phyloP scores from a whole-genome alignment of 2,113 vertebrate genomes.

The Brienomyrus brachyistius region DNA sequence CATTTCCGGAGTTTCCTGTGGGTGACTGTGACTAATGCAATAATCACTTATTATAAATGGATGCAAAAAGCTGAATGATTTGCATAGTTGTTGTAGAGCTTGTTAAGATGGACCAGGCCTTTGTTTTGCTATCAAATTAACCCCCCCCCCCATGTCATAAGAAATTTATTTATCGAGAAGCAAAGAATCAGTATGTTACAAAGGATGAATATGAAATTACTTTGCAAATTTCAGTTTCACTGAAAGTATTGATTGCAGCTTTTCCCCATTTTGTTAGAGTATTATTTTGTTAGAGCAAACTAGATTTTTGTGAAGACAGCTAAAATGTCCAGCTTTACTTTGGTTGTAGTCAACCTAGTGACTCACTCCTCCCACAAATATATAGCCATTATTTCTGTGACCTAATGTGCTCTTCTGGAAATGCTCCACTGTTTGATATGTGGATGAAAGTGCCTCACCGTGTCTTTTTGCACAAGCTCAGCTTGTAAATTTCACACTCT shows the following conservation, averaged over 20 bases:
- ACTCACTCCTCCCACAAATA: constrained; percentile 12
- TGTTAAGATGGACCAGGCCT: neutral
- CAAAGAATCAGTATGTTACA: neutral
- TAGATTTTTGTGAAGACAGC: neutral
- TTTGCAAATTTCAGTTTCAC: neutral
- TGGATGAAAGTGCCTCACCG: neutral
- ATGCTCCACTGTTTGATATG: constrained; percentile 1
- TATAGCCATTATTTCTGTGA: constrained; percentile 10
- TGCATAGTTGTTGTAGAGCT: neutral
- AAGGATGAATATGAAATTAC: neutral
- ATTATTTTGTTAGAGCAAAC: neutral
- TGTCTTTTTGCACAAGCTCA: neutral
- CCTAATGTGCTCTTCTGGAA: neutral
- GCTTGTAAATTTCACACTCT: constrained; percentile 7
- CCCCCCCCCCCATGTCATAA: neutral
- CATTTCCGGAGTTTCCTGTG: neutral
- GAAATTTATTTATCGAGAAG: neutral
- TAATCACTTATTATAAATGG: neutral
- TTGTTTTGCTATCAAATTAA: neutral
- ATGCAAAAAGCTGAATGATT: neutral
- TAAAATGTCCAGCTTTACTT: neutral
- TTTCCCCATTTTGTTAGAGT: neutral
- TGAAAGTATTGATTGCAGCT: neutral
- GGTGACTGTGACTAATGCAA: neutral
- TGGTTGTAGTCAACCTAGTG: neutral